Evolutionary conservation across 2,888 invertebrate genomes (phyloP).

Genomic region (Synanthedon andrenaeformis): DNA sequence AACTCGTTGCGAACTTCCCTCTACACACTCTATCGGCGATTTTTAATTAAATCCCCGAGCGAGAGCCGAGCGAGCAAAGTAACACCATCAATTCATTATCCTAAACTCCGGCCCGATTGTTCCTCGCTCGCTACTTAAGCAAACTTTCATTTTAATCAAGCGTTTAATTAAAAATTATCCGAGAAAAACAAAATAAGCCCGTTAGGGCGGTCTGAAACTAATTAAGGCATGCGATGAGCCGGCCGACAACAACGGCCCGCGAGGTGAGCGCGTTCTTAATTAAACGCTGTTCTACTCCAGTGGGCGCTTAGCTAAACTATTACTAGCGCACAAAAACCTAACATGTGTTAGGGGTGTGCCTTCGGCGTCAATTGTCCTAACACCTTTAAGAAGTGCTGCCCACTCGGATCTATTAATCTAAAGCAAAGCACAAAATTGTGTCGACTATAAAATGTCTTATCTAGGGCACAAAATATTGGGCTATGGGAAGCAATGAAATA

Average conservation of each 20-base stretch:
- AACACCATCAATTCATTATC: conserved; percentile 72
- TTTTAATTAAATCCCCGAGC: conserved; percentile 68
- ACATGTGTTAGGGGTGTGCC: conserved; percentile 36
- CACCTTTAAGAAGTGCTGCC: background rate
- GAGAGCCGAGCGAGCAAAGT: conserved; percentile 63
- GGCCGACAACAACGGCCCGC: conserved; percentile 45
- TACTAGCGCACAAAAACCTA: conserved; percentile 43
- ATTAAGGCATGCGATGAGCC: conserved; percentile 67
- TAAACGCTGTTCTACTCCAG: conserved; percentile 58
- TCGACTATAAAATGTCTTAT: too few species aligned
- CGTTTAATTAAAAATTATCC: conserved; percentile 72
- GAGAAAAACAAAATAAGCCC: conserved; percentile 71
- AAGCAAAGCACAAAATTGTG: too few species aligned
- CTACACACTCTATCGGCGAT: conserved; percentile 70
- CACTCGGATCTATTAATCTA: too few species aligned
- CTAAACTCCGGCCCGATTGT: conserved; percentile 69
- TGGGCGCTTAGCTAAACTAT: conserved; percentile 55
- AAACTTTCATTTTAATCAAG: conserved; percentile 72
- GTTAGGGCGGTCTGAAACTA: conserved; percentile 68
- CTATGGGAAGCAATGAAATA: too few species aligned
- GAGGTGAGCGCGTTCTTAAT: conserved; percentile 65
- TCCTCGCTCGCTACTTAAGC: conserved; percentile 69
- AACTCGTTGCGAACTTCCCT: conserved; percentile 66
- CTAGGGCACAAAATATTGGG: too few species aligned
- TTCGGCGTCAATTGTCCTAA: conserved; percentile 3